Base-by-base conservation (phyloP, 2,113 vertebrate genomes). In the Chloropsis hardwickii region DNA sequence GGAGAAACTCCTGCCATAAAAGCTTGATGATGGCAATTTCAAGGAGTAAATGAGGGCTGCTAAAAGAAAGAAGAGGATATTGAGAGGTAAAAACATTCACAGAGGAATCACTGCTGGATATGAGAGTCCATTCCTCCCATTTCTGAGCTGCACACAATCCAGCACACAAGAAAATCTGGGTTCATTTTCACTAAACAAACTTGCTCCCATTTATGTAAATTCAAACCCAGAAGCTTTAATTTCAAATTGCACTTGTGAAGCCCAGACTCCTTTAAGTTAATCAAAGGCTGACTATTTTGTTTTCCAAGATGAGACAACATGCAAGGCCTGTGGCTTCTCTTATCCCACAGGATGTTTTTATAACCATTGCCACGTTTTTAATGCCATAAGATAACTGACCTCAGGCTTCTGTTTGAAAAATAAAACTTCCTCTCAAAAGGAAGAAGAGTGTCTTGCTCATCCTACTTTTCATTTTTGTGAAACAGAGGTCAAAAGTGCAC, bases 191-290 rank as follows among this genome's bases (percentile, higher is more conserved):
- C n/a, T 85, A 67, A 79, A 83, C 35, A 81, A 85, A 77, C 29
- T 80, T 91, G 67, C 67, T 92, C 74, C 87, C 77, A 17, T 82
- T 74, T 44, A 80, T 35, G 39, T 27, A 31, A 91, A 94, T 69
- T 72, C 60, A 87, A 95, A 81, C 1, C 50, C 80, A 93, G 37
- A 25, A 86, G 17, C 81, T 88, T 93, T 73, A 19, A 64, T 88
- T 94, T 94, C 65, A 79, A 86, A 95, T 87, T 95, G 85, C 86
- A 92, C 81, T 95, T 86, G 83, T 72, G 64, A 94, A 92, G 40
- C 56, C 67, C 88, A 90, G 61, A 86, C 39, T 81, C 61, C 40
- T 65, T 71, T 10, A 82, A 78, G 57, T 81, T 83, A 77, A 87
- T 62, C 67, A 83, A 84, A 92, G 80, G 45, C 61, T 54, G 31